These are phyloP conservation scores for Platycnemis pennipes DNA, from an alignment of 2,888 invertebrate species.

Conservation along the genomic window DNA sequence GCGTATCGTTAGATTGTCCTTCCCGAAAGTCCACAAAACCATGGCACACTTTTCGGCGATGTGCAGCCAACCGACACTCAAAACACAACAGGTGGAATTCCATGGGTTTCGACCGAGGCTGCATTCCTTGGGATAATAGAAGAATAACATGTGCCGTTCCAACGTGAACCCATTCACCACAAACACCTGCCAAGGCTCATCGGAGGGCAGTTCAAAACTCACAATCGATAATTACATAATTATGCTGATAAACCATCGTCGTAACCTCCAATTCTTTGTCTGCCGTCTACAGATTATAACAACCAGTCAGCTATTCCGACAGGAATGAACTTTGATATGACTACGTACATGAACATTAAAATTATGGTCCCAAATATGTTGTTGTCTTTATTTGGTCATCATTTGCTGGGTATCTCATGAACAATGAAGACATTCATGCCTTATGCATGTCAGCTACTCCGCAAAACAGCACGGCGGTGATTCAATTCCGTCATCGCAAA, in stretches of 20 bases:
- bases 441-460: slow-evolving; percentile 11
- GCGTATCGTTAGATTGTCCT: not conserved
- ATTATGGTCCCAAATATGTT: not conserved
- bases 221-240: slow-evolving; percentile 1
- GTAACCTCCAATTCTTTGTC: not conserved
- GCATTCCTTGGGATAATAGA: not conserved
- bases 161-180: not conserved
- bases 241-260: not conserved
- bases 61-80: slow-evolving; percentile 41
- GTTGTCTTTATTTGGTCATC: slow-evolving; percentile 62
- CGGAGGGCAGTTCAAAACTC: not conserved
- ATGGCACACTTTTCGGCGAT: slow-evolving; percentile 50
- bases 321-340: not conserved
- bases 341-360: not conserved
- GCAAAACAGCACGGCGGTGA: slow-evolving; percentile 42
- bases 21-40: not conserved
- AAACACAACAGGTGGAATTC: slow-evolving; percentile 67
- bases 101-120: slow-evolving; percentile 43
- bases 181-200: not conserved
- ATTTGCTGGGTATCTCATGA: slow-evolving; percentile 22
- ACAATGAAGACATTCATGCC: slow-evolving; percentile 5
- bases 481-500: slow-evolving; percentile 49
- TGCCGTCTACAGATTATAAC: not conserved
- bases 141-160: not conserved
- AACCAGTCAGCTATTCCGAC: not conserved